Base-by-base conservation (phyloP, 2,888 invertebrate species). In the Pantelozetes paolii region DNA sequence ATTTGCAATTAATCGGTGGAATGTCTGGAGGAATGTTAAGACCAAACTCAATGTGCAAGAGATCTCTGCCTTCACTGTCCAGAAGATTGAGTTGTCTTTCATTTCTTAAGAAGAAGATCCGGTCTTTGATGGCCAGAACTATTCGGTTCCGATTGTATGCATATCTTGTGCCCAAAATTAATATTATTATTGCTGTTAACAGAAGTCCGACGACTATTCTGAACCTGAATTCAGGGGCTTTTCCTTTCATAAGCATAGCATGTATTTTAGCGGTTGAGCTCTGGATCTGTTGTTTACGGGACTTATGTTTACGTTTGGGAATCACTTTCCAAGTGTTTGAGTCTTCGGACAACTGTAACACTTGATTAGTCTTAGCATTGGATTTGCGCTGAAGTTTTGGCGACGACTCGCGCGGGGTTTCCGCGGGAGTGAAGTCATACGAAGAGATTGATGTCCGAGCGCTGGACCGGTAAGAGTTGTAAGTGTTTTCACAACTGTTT, bases 181-280 rank as follows among this genome's bases (percentile, higher is more conserved):
- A 28, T 18, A 74, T 74, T 48, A 77, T 40, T 20, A 78, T 78
- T 18, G 72, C 72, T 2, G 75, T 72, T 71, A 78, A 77, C 0
- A 78, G 40, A 48, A 77, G 71, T 23, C 77, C 74, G 26, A 78
- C 72, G 13, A 77, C 72, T 28, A 77, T 42, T 5, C 76, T 75
- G 71, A 77, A 77, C 30, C 77, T 62, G 64, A 78, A 77, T 74
- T 78, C 77, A 2, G 77, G 76, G 13, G 77, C 77, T 71, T 77
- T 78, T 32, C 76, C 76, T 45, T 74, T 74, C 36, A 75, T 75
- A 71, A 78, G 74, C 32, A 77, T 76, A 0, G 70, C 23, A 26
- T 74, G 70, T 5, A 74, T 59, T 59, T 71, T 74, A 6, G 48
- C 48, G 23, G 70, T 54, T 13, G 70, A 74, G 26, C 48, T 57